These are phyloP conservation scores for Schrankia costaestrigalis DNA, from an alignment of 2,888 invertebrate species.

Conservation along the genomic window DNA sequence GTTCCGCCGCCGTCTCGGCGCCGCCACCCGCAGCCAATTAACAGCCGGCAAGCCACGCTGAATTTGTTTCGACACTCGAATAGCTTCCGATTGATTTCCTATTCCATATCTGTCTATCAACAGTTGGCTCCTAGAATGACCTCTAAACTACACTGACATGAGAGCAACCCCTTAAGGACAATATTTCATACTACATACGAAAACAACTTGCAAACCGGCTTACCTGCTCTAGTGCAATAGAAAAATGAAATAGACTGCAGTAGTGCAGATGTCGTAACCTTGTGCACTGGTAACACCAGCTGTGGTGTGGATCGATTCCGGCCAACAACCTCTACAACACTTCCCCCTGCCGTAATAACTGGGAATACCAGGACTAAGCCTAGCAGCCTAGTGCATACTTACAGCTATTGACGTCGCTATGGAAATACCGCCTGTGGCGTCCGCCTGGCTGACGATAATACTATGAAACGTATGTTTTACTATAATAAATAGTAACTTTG, in stretches of 20 bases:
- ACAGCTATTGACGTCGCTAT: constrained; percentile 31
- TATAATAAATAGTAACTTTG: no score
- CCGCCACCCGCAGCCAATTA: constrained; percentile 80
- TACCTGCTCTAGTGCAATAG: constrained; percentile 26
- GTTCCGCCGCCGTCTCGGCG: constrained; percentile 80
- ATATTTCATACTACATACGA: no score
- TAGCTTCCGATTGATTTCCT: constrained; percentile 78
- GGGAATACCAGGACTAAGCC: constrained; percentile 71
- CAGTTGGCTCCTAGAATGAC: constrained; percentile 40
- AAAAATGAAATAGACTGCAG: constrained; percentile 45
- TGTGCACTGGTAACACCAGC: constrained; percentile 63
- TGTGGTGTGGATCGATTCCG: constrained; percentile 71
- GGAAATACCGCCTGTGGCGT: constrained; percentile 67
- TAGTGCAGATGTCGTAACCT: constrained; percentile 60
- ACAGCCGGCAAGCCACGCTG: constrained; percentile 73
- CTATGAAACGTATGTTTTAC: no score
- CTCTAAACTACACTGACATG: no score
- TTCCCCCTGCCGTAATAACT: constrained; percentile 69
- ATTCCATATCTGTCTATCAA: constrained; percentile 40
- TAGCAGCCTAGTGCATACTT: constrained; percentile 46
- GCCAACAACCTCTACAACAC: constrained; percentile 70
- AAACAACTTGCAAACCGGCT: constrained; percentile 26
- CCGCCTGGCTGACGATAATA: constrained; percentile 50
- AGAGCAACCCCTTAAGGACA: no score
- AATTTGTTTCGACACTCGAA: constrained; percentile 75